Evolutionary conservation across 2,888 invertebrate genomes (phyloP).

Genomic region (Drosophila niveifrons): DNA sequence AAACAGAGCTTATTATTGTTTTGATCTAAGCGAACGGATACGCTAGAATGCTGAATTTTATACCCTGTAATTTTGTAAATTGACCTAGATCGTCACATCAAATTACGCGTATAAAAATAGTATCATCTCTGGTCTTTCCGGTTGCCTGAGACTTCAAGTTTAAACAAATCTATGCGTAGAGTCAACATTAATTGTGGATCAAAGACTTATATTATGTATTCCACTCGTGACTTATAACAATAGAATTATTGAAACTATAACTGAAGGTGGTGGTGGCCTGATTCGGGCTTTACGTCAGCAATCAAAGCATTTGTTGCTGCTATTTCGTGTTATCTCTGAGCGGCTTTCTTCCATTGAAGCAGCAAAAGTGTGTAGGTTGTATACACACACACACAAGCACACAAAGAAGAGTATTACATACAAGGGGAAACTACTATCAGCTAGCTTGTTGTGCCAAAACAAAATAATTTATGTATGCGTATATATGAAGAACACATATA

Average conservation of each 20-base stretch:
- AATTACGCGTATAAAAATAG: background rate
- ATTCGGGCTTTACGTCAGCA: slow-evolving; percentile 24
- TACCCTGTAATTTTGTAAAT: background rate
- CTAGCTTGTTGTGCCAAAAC: slow-evolving; percentile 18
- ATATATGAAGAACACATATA: background rate
- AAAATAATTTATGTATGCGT: slow-evolving; percentile 21
- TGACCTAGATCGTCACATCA: background rate
- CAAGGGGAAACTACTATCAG: slow-evolving; percentile 26
- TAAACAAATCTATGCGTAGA: background rate
- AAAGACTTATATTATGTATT: background rate
- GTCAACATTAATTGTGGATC: background rate
- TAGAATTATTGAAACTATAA: slow-evolving; percentile 1
- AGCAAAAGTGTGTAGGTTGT: slow-evolving; percentile 4
- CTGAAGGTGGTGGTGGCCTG: slow-evolving; percentile 24
- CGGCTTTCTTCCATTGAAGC: slow-evolving; percentile 11
- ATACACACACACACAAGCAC: background rate
- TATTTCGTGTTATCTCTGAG: slow-evolving; percentile 11
- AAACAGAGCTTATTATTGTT: background rate
- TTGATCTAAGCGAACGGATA: background rate
- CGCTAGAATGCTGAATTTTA: background rate
- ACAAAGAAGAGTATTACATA: background rate
- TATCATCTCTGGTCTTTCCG: too few relatives aligned
- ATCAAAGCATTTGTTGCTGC: slow-evolving; percentile 11
- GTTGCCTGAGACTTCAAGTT: too few relatives aligned
- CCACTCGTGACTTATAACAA: background rate